These are phyloP conservation scores for Callipepla californica DNA, from an alignment of 2,113 vertebrate species.

Conservation along the genomic window DNA sequence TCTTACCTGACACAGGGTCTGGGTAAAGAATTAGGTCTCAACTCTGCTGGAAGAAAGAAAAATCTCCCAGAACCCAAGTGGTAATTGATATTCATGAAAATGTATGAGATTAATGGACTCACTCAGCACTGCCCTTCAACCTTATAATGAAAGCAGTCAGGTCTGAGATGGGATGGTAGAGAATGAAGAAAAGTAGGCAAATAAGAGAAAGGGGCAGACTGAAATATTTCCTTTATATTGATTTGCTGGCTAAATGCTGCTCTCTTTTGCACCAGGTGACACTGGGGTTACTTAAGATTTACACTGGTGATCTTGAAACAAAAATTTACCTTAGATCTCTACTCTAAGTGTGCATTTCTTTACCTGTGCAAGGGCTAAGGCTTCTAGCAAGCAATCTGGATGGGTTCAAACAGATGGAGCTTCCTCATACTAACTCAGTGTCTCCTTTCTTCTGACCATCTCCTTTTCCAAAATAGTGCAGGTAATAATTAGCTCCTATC, in stretches of 20 bases:
- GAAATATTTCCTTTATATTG: neutral
- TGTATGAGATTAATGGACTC: slow-evolving; percentile 38
- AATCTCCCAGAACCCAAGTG: slow-evolving; percentile 13
- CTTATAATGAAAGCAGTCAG: slow-evolving; percentile 9
- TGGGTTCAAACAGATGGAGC: neutral
- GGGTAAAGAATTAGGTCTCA: neutral
- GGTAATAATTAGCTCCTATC: neutral
- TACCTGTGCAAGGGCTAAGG: neutral
- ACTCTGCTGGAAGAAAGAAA: slow-evolving; percentile 13
- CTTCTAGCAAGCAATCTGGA: neutral
- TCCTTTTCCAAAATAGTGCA: neutral
- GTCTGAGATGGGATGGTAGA: neutral
- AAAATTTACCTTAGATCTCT: neutral
- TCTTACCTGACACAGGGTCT: neutral
- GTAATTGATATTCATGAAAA: slow-evolving; percentile 61
- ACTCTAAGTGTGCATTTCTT: fast-evolving
- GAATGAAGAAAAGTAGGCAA: neutral
- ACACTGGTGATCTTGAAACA: neutral
- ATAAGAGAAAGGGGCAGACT: neutral
- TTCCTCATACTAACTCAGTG: neutral
- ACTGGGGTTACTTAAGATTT: neutral
- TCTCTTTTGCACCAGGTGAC: neutral
- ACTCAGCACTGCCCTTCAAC: slow-evolving; percentile 32
- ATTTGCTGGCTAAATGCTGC: neutral
- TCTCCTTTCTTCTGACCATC: neutral